phyloP scores from a whole-genome alignment of 2,797 vertebrate genomes.

The Cryptoprocta ferox region DNA sequence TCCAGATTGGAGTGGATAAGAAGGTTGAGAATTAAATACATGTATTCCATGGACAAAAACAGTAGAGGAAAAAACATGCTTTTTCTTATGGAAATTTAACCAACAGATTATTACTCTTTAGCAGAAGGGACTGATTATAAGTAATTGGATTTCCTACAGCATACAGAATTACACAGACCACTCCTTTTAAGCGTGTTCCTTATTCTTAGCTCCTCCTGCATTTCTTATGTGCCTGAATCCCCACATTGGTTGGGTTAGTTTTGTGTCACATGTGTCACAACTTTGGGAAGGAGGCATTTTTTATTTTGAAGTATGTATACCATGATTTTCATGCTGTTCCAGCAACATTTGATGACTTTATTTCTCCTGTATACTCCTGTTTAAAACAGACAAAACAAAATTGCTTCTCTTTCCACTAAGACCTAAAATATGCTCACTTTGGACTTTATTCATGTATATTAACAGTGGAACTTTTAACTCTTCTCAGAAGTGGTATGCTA shows the following conservation, averaged over 20 bases:
- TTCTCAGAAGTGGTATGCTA: not conserved
- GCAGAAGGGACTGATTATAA: constrained; percentile 28
- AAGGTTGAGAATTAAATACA: not conserved
- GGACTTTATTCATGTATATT: not conserved
- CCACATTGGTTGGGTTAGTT: not conserved
- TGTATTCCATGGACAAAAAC: not conserved
- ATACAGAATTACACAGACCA: not conserved
- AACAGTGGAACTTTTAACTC: not conserved
- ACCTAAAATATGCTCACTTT: not conserved
- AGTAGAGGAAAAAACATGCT: not conserved
- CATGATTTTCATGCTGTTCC: constrained; percentile 28
- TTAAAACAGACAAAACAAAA: constrained; percentile 9
- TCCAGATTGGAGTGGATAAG: not conserved
- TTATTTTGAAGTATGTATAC: constrained; percentile 5
- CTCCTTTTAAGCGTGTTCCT: not conserved
- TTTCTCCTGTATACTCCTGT: not conserved
- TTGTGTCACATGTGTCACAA: not conserved
- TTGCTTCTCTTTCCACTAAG: not conserved
- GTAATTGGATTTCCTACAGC: not conserved
- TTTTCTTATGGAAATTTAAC: constrained; percentile 40
- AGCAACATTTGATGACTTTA: not conserved
- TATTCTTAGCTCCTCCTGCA: not conserved
- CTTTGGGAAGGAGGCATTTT: constrained; percentile 24
- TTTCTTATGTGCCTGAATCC: not conserved
- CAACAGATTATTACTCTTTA: not conserved